Base-by-base conservation (phyloP, 2,888 invertebrate species). In the Caenorhabditis afra region DNA sequence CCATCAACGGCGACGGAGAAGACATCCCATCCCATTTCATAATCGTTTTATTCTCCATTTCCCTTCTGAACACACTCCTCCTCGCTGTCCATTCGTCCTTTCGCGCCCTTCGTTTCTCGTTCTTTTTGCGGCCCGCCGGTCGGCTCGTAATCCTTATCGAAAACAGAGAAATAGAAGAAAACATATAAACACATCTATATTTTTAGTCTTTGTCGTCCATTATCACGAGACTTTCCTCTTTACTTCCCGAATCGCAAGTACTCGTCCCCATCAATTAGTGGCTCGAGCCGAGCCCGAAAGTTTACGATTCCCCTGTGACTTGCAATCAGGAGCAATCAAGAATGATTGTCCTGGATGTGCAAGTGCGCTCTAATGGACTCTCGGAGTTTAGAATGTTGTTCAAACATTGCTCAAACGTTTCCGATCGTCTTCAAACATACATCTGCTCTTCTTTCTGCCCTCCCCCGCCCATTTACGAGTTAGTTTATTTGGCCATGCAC, bases 251-350 rank as follows among this genome's bases (percentile, higher is more conserved):
- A 22, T 18, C 20, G 12, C 22, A 50, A 50, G 22, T 52, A 23
- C 52, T 14, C 29, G n/a, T 23, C 7, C 4, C 52, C 52, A 52
- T 52, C 52, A 52, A 52, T 52, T 52, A 52, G 52, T 29, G 29
- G 20, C 10, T 47, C 35, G 1, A 1, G 11, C 29, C 10, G 41
- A 49, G 47, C 12, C 37, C n/a, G 29, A 18, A 50, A 20, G 49
- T 62, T 62, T 62, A 64, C 64, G 52, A 52, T 41, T 64, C 64
- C 64, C 64, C 16, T 44, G 39, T 52, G 52, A 44, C 62, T 50
- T 62, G 18, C 29, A 64, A 53, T 52, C 41, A 53, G 7, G 29
- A 52, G 64, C 22, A 29, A n/a, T 45, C 16, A 29, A 29, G 29
- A 29, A 29, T 29, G 29, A 29, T 29, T 29, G 29, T 29, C 29